Base-by-base conservation (phyloP, 2,797 vertebrate genomes). In the Crenuchus spilurus region DNA sequence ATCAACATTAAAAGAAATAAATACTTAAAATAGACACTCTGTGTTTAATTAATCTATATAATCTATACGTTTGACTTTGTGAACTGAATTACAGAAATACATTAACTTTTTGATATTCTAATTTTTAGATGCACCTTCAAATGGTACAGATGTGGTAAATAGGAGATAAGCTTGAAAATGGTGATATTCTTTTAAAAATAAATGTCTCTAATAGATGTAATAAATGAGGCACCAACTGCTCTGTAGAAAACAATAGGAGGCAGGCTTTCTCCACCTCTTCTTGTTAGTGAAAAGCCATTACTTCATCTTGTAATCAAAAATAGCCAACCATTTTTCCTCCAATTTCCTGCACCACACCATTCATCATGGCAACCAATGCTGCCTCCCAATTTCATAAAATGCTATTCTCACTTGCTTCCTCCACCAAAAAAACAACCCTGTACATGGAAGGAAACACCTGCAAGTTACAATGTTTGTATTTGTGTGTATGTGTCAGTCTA, bases 391-490 rank as follows among this genome's bases (percentile, higher is more conserved):
- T 83, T 66, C 77, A 65, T 35, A 72, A 8, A 10, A 75, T 69
- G 44, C 88, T 78, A 90, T 92, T 92, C 89, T 88, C 69, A 66
- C 80, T 13, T 30, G 13, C 67, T 92, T 93, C 90, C 89, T 72
- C 68, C 81, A 81, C 64, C n/a, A n/a, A n/a, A 72, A 57, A 39
- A 37, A 64, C 39, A 80, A 74, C 54, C 6, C 61, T 75, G 35
- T 0, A 35, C 72, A 82, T 79, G 79, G 57, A 81, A 87, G 90
- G 91, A 91, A 82, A 88, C 90, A 92, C 89, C 91, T 92, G 90
- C 85, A 42, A 79, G 74, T 48, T 37, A 28, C 51, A 16, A 2
- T n/a, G 39, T 51, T 28, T 72, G 35, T 51, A 49, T 41, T 4
- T 48, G 41, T 61, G 24, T 72, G 39, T 77, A 73, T 85, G 67